A percentile compares a stretch with the other conserved stretches of the same genome.
These are phyloP conservation scores for Athene noctua DNA, from an alignment of 2,113 vertebrate genomes.

Conservation along the genomic window DNA sequence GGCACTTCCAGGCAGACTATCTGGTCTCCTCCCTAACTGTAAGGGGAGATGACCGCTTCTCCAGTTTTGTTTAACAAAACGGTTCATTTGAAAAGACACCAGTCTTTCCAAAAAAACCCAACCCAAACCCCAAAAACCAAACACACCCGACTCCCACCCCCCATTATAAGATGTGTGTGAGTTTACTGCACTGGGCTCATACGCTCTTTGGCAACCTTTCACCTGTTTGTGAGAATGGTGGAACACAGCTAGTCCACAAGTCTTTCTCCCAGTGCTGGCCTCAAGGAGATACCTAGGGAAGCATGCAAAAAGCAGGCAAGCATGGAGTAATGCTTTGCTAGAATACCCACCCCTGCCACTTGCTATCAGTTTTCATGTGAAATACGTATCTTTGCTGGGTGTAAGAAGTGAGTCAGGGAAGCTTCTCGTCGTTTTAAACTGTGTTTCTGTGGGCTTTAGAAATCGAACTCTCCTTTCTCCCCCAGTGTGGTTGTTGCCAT, in stretches of 20 bases:
- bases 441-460: not conserved
- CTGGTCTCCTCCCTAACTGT: not conserved
- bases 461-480: not conserved
- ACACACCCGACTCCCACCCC: too few species aligned
- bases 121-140: too few species aligned
- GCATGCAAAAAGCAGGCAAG: not conserved
- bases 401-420: not conserved
- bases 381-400: not conserved
- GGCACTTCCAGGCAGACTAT: not conserved
- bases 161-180: not conserved
- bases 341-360: not conserved
- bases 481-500: not conserved
- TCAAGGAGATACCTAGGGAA: not conserved
- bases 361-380: not conserved
- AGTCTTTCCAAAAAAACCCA: not conserved
- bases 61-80: not conserved
- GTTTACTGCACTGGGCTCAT: not conserved
- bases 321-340: not conserved
- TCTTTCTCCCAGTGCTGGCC: not conserved
- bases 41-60: not conserved
- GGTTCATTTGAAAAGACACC: not conserved
- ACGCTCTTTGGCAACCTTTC: not conserved
- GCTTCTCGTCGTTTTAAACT: not conserved
- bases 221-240: not conserved
- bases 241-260: not conserved